Conservation (phyloP, 2,888 invertebrate species). For the Leptinotarsa rubiginosa region DNA sequence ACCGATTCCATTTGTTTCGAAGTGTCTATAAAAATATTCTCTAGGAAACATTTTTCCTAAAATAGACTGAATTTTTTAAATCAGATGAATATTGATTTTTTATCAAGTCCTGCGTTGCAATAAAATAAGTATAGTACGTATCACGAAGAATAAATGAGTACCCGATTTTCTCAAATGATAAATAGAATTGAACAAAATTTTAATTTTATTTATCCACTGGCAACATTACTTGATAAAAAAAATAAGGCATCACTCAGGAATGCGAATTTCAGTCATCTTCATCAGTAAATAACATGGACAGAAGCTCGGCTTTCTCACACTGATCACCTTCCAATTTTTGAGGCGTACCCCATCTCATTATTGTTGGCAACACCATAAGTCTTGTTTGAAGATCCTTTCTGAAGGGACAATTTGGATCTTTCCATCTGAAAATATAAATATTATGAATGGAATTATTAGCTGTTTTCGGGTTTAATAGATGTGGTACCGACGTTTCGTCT, state of each 20-base stretch:
- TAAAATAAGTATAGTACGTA: no score
- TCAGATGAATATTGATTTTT: no score
- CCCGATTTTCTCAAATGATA: not conserved
- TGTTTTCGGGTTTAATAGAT: not conserved
- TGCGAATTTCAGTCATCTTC: slow-evolving; percentile 61
- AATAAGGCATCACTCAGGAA: not conserved
- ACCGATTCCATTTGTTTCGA: no score
- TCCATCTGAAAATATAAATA: slow-evolving; percentile 76
- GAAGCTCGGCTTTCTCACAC: slow-evolving; percentile 78
- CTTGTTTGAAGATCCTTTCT: slow-evolving; percentile 79
- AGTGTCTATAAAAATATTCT: no score
- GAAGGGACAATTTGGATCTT: slow-evolving; percentile 83
- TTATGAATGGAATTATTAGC: not conserved
- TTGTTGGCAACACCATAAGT: slow-evolving; percentile 84
- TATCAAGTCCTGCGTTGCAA: no score
- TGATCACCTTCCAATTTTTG: slow-evolving; percentile 84
- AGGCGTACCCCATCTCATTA: slow-evolving; percentile 82
- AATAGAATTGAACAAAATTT: not conserved
- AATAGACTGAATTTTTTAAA: no score
- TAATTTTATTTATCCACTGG: not conserved
- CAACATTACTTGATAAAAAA: not conserved
- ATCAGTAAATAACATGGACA: slow-evolving; percentile 84
- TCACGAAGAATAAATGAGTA: not conserved
- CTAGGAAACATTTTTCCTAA: no score
- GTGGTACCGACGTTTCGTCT: not conserved